Percentiles rank a stretch among this genome's conserved stretches.
These are phyloP conservation scores for Trichechus manatus DNA, from an alignment of 2,113 vertebrate species.

Conservation along the genomic window DNA sequence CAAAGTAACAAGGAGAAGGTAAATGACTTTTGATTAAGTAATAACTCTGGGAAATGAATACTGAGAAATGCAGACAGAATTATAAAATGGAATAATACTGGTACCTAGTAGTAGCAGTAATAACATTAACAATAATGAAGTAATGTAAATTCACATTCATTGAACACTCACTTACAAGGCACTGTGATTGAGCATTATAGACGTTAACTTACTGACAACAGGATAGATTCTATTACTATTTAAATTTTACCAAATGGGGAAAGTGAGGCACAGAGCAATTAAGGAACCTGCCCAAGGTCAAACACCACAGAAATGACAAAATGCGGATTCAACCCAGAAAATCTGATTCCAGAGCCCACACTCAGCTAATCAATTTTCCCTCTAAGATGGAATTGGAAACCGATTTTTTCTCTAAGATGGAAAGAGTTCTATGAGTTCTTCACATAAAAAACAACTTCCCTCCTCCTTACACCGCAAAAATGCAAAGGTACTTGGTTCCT, in stretches of 20 bases:
- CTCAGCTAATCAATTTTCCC: neutral
- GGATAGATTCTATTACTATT: slow-evolving; percentile 4
- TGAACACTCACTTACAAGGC: neutral
- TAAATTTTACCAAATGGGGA: neutral
- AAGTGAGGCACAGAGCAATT: slow-evolving; percentile 31
- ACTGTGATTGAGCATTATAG: neutral
- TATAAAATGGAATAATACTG: slow-evolving; percentile 2
- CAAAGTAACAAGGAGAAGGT: slow-evolving; percentile 8
- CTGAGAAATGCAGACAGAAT: neutral
- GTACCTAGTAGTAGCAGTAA: neutral
- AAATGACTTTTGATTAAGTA: neutral
- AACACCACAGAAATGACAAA: slow-evolving; percentile 8
- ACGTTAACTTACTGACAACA: neutral
- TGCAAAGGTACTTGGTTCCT: neutral
- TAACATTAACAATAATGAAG: neutral
- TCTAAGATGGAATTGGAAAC: neutral
- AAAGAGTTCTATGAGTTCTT: neutral
- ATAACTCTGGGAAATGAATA: neutral
- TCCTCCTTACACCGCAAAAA: neutral
- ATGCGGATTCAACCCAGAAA: neutral
- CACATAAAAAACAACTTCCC: neutral
- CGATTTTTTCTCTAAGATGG: neutral
- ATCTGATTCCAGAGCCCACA: neutral
- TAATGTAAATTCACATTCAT: neutral
- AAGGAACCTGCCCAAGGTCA: neutral